Evolutionary conservation across 2,888 invertebrate species (phyloP).

Genomic region (Mesoligia furuncula): DNA sequence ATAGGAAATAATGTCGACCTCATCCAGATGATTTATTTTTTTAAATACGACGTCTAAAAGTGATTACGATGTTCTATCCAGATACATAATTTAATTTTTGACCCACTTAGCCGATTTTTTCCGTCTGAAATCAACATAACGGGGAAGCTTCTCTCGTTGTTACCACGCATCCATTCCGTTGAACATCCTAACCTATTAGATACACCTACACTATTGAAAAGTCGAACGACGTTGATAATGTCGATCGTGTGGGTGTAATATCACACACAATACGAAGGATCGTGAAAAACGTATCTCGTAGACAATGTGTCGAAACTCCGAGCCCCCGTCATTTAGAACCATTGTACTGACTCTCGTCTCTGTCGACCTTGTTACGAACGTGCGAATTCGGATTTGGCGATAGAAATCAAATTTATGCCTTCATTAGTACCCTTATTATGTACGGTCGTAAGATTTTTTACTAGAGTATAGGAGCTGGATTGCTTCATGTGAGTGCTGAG

Average conservation of each 20-base stretch:
- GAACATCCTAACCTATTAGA: neutral
- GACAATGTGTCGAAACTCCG: conserved; percentile 56
- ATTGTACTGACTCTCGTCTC: conserved; percentile 54
- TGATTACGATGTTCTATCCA: neutral
- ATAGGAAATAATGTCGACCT: neutral
- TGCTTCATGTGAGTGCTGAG: conserved; percentile 12
- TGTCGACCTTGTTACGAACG: conserved; percentile 45
- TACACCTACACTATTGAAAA: neutral
- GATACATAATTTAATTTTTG: neutral
- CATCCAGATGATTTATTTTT: neutral
- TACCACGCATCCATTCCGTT: no score
- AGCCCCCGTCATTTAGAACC: conserved; percentile 49
- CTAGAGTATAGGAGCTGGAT: conserved; percentile 22
- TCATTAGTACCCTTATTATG: conserved; percentile 53
- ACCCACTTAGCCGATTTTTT: neutral
- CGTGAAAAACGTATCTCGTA: conserved; percentile 32
- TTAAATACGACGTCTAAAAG: neutral
- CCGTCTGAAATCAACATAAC: neutral
- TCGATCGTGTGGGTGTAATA: neutral
- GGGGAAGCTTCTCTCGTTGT: no score
- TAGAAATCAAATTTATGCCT: conserved; percentile 62
- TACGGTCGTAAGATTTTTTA: conserved; percentile 33
- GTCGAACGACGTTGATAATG: neutral
- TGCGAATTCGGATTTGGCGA: conserved; percentile 42
- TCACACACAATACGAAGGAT: conserved; percentile 13